Base-by-base conservation (phyloP, 2,888 invertebrate species). In the Cantharis rustica region DNA sequence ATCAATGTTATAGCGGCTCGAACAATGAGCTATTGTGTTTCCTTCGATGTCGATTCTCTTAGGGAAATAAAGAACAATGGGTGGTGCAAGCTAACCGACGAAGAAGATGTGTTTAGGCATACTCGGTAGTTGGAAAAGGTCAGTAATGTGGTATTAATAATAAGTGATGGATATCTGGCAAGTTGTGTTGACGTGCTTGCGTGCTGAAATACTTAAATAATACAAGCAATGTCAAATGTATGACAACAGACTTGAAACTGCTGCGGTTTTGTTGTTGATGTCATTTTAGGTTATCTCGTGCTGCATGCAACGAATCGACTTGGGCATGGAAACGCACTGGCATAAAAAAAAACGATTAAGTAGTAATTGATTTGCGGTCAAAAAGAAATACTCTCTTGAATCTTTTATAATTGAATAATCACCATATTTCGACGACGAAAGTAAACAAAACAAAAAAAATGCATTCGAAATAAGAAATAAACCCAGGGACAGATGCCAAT, bases 401-500 rank as follows among this genome's bases (percentile, higher is more conserved):
- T 47, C 47, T 47, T 47, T 47, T 47, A 63, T 17, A 20, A 66
- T 20, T 23, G 64, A 66, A 20, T 66, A 23, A 20, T 66, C 23
- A 66, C 26, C 26, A 9, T n/a, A n/a, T 66, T 66, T 66, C 13
- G 13, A 20, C 64, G 10, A 66, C n/a, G 23, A 66, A 47, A 71
- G 62, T 62, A 61, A 71, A 47, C 61, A 62, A 61, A 66, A 47
- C 27, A 70, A 78, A 75, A 77, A 27, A 78, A 75, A 69, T 78
- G 75, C 78, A 78, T 78, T 78, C 71, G 68, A 66, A 70, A 70
- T 72, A 72, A 75, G 68, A 75, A 78, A 75, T 75, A 73, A 73
- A 72, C 61, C 75, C 69, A 78, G 78, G 75, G 78, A 75, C 78
- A 75, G 73, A 78, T 79, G 79, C 79, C 81, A 81, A 81, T 80